phyloP scores from a whole-genome alignment of 2,113 vertebrate species.

The Cyanoderma ruficeps region DNA sequence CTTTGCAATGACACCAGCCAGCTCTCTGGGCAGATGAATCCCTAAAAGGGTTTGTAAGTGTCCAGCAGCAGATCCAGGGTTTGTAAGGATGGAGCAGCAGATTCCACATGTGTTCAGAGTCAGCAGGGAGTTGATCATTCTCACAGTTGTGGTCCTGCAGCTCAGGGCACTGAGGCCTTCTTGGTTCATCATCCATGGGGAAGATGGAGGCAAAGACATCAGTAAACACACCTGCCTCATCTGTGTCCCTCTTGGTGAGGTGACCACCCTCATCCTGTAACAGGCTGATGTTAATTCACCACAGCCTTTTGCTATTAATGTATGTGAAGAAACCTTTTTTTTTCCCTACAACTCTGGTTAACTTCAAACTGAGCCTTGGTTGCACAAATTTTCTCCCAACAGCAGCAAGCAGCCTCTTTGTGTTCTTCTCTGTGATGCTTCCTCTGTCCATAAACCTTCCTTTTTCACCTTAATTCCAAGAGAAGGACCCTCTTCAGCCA shows the following conservation, averaged over 20 bases:
- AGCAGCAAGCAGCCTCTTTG: neutral
- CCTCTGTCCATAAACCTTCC: neutral
- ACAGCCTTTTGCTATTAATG: neutral
- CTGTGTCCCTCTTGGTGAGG: neutral
- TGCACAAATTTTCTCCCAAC: neutral
- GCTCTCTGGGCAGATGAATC: neutral
- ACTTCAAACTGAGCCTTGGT: neutral
- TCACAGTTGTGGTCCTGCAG: neutral
- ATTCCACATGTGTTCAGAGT: fast-evolving
- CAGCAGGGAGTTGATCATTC: neutral
- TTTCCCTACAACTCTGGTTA: neutral
- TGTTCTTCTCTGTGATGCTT: neutral
- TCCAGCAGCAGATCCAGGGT: too few relatives aligned
- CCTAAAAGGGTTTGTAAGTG: too few relatives aligned
- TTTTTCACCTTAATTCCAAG: neutral
- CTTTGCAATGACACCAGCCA: neutral
- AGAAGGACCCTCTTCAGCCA: neutral
- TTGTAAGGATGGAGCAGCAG: neutral
- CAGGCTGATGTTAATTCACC: neutral
- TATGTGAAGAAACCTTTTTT: neutral
- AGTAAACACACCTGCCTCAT: neutral
- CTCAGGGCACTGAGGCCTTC: neutral
- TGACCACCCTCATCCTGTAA: neutral
- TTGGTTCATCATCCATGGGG: neutral
- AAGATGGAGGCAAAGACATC: neutral